Conservation (phyloP, 2,888 invertebrate genomes). For the Alentia gelatinosa region DNA sequence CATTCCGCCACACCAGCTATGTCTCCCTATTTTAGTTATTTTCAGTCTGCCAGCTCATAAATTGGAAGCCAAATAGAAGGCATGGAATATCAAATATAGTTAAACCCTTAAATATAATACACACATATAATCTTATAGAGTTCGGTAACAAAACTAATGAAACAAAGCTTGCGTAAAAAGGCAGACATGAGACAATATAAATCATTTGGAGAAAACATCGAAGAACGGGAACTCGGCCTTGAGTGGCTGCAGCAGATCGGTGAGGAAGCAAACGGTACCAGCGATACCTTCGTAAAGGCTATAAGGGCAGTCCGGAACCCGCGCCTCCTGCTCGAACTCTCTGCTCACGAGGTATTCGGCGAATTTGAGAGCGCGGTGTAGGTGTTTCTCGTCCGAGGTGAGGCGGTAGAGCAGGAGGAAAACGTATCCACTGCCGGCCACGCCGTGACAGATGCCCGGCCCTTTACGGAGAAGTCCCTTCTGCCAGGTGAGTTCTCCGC, state of each 20-base stretch:
- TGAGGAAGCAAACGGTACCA: constrained; percentile 91
- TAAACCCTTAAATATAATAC: no score
- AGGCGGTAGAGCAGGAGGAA: constrained; percentile 86
- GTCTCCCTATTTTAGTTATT: no score
- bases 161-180: no score
- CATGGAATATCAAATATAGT: no score
- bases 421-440: constrained; percentile 79
- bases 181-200: no score
- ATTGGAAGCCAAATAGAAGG: no score
- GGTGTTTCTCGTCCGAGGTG: constrained; percentile 86
- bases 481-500: constrained; percentile 90
- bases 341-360: constrained; percentile 85
- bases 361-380: constrained; percentile 88
- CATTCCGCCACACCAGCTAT: no score
- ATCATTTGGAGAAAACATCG: constrained; percentile 83
- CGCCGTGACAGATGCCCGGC: constrained; percentile 93
- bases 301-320: constrained; percentile 90
- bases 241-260: constrained; percentile 88
- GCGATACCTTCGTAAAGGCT: constrained; percentile 93
- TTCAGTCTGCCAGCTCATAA: no score
- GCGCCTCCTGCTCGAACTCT: constrained; percentile 82
- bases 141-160: no score
- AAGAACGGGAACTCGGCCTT: constrained; percentile 91
- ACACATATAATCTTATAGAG: no score
- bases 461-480: constrained; percentile 91